Evolutionary conservation across 2,888 invertebrate species (phyloP).

Genomic region (Odontothrips loti): DNA sequence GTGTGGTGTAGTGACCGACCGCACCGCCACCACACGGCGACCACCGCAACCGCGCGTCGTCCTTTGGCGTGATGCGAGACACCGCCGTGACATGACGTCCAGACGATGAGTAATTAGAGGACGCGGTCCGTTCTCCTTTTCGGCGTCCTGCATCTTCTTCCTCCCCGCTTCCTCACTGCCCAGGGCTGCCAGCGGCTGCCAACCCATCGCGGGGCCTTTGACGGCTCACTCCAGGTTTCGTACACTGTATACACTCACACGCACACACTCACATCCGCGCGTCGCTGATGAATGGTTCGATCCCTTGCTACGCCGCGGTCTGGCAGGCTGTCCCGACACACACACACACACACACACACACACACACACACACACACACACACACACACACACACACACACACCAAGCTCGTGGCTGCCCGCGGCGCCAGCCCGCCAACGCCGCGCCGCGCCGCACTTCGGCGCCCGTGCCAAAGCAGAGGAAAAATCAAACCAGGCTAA

Average conservation of each 20-base stretch:
- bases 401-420: not conserved
- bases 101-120: not conserved
- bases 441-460: not conserved
- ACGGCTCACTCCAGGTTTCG: not conserved
- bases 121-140: not conserved
- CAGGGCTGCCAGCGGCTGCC: not conserved
- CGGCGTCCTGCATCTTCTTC: not conserved
- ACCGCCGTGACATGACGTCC: not conserved
- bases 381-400: too few species aligned
- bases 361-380: too few species aligned
- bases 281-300: not conserved
- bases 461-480: too few species aligned
- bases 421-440: constrained; percentile 1
- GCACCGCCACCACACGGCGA: not conserved
- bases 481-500: too few species aligned
- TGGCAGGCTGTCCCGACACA: not conserved
- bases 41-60: too few species aligned
- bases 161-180: not conserved
- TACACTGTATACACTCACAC: not conserved
- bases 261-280: too few species aligned
- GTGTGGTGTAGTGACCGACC: too few species aligned
- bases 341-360: too few species aligned
- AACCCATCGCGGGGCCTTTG: not conserved
- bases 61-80: too few species aligned
- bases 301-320: not conserved